These are phyloP conservation scores for Campoplex capitator DNA, from an alignment of 2,888 invertebrate genomes.

Conservation along the genomic window DNA sequence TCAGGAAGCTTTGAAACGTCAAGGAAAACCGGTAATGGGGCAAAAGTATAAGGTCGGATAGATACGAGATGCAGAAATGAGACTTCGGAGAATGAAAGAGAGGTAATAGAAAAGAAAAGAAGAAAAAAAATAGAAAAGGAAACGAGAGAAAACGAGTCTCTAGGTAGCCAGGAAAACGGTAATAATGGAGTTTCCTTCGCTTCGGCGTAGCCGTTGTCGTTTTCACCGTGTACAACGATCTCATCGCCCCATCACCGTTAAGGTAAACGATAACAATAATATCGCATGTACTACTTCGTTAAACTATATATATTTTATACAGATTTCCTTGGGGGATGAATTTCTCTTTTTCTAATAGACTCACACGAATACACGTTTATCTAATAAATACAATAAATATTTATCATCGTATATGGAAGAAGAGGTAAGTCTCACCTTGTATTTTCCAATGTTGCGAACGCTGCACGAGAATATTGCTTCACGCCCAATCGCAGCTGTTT, in stretches of 20 bases:
- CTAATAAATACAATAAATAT: neutral
- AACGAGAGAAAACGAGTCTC: slow-evolving; percentile 50
- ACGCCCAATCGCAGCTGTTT: slow-evolving; percentile 82
- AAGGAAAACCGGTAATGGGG: slow-evolving; percentile 54
- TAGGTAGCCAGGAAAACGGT: slow-evolving; percentile 53
- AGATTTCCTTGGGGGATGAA: slow-evolving; percentile 16
- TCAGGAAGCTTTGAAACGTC: slow-evolving; percentile 44
- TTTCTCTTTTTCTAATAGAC: neutral
- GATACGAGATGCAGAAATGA: slow-evolving; percentile 24
- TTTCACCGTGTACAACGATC: slow-evolving; percentile 50
- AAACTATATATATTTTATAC: slow-evolving; percentile 20
- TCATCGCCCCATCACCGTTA: slow-evolving; percentile 55
- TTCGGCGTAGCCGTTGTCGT: slow-evolving; percentile 13
- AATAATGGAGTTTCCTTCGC: slow-evolving; percentile 59
- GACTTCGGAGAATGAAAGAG: slow-evolving; percentile 55
- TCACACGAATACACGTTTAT: neutral
- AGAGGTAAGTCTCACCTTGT: slow-evolving; percentile 77
- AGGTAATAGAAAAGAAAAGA: slow-evolving; percentile 61
- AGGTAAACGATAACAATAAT: slow-evolving; percentile 56
- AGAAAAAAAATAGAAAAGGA: neutral
- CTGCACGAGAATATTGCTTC: slow-evolving; percentile 83
- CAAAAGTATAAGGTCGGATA: slow-evolving; percentile 25
- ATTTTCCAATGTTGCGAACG: slow-evolving; percentile 83
- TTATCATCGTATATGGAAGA: neutral
- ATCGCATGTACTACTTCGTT: slow-evolving; percentile 20